phyloP scores from a whole-genome alignment of 2,888 invertebrate genomes.

The Mythimna albipuncta region DNA sequence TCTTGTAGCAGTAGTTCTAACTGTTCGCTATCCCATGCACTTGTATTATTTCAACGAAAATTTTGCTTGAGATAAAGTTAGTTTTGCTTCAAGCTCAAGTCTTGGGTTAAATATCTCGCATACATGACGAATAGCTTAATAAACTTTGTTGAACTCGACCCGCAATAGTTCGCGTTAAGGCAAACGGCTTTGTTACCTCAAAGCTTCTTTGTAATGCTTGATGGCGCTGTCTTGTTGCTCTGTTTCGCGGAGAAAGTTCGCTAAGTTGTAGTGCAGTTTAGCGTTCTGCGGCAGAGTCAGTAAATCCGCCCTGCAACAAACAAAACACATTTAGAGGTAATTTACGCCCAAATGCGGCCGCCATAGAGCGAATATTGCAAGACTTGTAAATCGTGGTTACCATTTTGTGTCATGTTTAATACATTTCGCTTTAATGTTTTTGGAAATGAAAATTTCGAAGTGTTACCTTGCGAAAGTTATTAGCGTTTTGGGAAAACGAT shows the following conservation, averaged over 20 bases:
- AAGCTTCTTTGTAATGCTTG: conserved; percentile 95
- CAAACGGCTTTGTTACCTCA: conserved; percentile 91
- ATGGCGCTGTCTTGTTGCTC: conserved; percentile 94
- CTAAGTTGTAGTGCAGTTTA: conserved; percentile 98
- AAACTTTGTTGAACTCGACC: conserved; percentile 53
- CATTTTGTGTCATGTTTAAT: conserved; percentile 60
- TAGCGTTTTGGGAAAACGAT: conserved; percentile 57
- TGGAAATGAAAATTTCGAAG: conserved; percentile 63
- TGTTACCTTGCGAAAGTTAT: conserved; percentile 53
- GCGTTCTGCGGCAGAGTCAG: conserved; percentile 96
- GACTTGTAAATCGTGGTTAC: conserved; percentile 71
- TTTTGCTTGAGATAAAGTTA: conserved; percentile 40
- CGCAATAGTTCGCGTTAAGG: conserved; percentile 63
- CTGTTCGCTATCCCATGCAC: conserved; percentile 23
- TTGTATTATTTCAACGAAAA: conserved; percentile 45
- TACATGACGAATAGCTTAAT: conserved; percentile 65
- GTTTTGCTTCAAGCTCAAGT: conserved; percentile 39
- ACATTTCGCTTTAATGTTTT: conserved; percentile 65
- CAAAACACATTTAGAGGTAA: conserved; percentile 84
- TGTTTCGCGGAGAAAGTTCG: conserved; percentile 95
- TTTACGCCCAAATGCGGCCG: conserved; percentile 74
- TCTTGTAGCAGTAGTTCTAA: neutral
- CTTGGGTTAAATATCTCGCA: conserved; percentile 54
- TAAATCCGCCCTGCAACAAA: conserved; percentile 94
- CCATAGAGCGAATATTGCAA: conserved; percentile 72